phyloP scores from a whole-genome alignment of 2,888 invertebrate species.

The Drosophila bunnanda region DNA sequence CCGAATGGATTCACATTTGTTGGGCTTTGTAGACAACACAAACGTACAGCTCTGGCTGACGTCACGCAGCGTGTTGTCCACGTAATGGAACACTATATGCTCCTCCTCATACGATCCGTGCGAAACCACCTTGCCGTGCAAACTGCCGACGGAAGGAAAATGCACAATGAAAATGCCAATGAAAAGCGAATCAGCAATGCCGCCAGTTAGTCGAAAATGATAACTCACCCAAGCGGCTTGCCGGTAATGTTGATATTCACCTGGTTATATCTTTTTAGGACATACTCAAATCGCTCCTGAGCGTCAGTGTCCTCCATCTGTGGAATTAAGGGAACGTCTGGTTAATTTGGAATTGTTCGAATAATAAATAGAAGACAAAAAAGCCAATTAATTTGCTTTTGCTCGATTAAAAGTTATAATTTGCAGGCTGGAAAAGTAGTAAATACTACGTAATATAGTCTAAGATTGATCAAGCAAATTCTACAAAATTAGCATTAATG shows the following conservation, averaged over 20 bases:
- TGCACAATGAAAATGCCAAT: not conserved
- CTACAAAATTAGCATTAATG: too few relatives aligned
- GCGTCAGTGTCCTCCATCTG: slow-evolving; percentile 69
- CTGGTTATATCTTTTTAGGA: slow-evolving; percentile 75
- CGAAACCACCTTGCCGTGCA: slow-evolving; percentile 75
- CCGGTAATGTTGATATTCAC: slow-evolving; percentile 76
- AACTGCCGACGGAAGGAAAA: slow-evolving; percentile 50
- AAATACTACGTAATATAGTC: too few relatives aligned
- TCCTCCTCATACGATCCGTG: slow-evolving; percentile 71
- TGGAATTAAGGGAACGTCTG: not conserved
- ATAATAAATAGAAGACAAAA: not conserved
- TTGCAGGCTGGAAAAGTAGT: too few relatives aligned
- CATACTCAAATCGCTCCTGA: slow-evolving; percentile 69
- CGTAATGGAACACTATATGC: slow-evolving; percentile 78
- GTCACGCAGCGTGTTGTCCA: slow-evolving; percentile 79
- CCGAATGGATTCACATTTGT: slow-evolving; percentile 76
- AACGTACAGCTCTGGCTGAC: slow-evolving; percentile 81
- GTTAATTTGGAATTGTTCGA: not conserved
- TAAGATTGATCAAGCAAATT: too few relatives aligned
- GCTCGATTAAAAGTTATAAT: too few relatives aligned
- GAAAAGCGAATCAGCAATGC: too few relatives aligned
- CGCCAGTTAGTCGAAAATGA: not conserved
- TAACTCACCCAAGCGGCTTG: slow-evolving; percentile 74
- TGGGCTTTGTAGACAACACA: slow-evolving; percentile 63
- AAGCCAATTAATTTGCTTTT: too few relatives aligned